A percentile compares a stretch with the other conserved stretches of the same genome.
Conservation (phyloP, 2,888 invertebrate genomes). For the Conchocele bisecta region DNA sequence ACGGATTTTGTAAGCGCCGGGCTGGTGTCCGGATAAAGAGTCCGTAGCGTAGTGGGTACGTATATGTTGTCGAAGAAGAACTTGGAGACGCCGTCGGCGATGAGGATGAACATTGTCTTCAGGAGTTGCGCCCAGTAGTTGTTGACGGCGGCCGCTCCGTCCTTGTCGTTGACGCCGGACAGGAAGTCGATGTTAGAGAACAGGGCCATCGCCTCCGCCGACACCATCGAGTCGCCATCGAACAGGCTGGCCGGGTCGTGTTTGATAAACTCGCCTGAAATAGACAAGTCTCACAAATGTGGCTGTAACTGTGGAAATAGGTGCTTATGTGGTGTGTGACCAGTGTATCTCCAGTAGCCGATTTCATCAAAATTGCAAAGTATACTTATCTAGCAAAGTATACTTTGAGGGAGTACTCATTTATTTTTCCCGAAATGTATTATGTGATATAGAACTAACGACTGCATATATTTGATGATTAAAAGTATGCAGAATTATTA, state of each 20-base stretch:
- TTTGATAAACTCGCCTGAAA: slow-evolving; percentile 92
- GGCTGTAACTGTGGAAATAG: too few relatives aligned
- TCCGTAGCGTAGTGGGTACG: slow-evolving; percentile 4
- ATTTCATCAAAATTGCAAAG: too few relatives aligned
- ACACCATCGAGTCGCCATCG: slow-evolving; percentile 91
- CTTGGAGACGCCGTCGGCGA: slow-evolving; percentile 24
- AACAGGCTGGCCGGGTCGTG: slow-evolving; percentile 93
- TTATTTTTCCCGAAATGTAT: too few relatives aligned
- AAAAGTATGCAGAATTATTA: too few relatives aligned
- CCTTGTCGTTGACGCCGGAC: slow-evolving; percentile 43
- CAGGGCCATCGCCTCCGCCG: slow-evolving; percentile 88
- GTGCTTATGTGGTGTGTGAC: too few relatives aligned
- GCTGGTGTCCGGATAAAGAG: background rate
- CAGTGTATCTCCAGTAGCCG: too few relatives aligned
- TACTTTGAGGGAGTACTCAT: too few relatives aligned
- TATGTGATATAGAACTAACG: too few relatives aligned
- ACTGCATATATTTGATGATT: too few relatives aligned
- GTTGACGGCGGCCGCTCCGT: slow-evolving; percentile 17
- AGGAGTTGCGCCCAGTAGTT: background rate
- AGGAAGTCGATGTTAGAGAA: slow-evolving; percentile 40
- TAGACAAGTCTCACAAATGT: too few relatives aligned
- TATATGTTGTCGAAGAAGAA: slow-evolving; percentile 15
- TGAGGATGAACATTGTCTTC: background rate
- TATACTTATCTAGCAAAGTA: too few relatives aligned
- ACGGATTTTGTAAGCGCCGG: slow-evolving; percentile 17